Evolutionary conservation across 2,888 invertebrate species (phyloP).

Genomic region (Corythucha ciliata): DNA sequence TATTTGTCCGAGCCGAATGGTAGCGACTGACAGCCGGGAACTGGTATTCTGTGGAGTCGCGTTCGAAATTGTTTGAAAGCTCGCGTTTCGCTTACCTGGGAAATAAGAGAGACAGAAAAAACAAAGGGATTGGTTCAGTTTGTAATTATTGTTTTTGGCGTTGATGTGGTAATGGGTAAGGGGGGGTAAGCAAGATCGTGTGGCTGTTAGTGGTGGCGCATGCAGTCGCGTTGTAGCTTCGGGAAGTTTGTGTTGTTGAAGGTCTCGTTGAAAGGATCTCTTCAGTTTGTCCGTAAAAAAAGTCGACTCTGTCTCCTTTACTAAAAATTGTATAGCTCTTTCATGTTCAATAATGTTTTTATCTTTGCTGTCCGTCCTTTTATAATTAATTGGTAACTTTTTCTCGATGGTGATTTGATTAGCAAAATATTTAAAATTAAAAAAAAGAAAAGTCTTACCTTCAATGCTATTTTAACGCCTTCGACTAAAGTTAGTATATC

Average conservation of each 20-base stretch:
- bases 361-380: background rate
- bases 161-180: too few species aligned
- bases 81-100: slow-evolving; percentile 56
- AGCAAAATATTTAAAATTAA: background rate
- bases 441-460: slow-evolving; percentile 27
- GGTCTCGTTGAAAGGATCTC: too few species aligned
- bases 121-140: too few species aligned
- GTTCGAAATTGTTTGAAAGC: slow-evolving; percentile 75
- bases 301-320: too few species aligned
- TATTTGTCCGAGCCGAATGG: slow-evolving; percentile 72
- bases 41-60: slow-evolving; percentile 59
- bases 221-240: too few species aligned
- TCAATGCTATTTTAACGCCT: slow-evolving; percentile 44
- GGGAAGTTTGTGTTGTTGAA: too few species aligned
- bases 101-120: too few species aligned
- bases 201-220: too few species aligned
- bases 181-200: too few species aligned
- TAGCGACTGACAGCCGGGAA: slow-evolving; percentile 67
- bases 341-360: background rate
- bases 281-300: too few species aligned
- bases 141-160: too few species aligned
- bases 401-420: background rate
- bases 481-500: slow-evolving; percentile 75
- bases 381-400: background rate
- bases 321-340: background rate